Percentiles rank a stretch among this genome's conserved stretches.
phyloP scores from a whole-genome alignment of 2,113 vertebrate genomes.

The Chunga burmeisteri region DNA sequence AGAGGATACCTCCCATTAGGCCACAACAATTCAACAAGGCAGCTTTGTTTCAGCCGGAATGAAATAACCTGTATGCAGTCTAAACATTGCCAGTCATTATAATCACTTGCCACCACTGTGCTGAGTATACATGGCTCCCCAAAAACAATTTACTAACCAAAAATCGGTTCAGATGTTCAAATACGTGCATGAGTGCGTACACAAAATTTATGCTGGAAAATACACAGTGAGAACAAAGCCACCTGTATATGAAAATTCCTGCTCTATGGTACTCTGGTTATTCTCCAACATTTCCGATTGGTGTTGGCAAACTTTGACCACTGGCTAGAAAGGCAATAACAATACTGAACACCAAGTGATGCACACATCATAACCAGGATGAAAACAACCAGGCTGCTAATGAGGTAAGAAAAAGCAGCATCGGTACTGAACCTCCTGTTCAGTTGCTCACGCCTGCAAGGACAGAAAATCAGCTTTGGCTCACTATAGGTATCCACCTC shows the following conservation, averaged over 20 bases:
- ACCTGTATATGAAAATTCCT: neutral
- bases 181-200: neutral
- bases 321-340: neutral
- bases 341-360: neutral
- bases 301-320: neutral
- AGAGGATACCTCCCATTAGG: slow-evolving; percentile 58
- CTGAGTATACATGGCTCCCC: neutral
- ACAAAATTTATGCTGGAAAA: neutral
- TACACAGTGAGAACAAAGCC: neutral
- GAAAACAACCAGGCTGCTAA: neutral
- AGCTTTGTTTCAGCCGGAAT: slow-evolving; percentile 15
- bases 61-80: neutral
- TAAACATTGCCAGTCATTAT: neutral
- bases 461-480: neutral
- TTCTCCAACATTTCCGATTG: neutral
- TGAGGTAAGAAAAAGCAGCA: neutral
- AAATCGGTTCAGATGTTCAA: neutral
- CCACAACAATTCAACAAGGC: slow-evolving; percentile 51
- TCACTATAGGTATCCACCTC: neutral
- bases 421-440: neutral
- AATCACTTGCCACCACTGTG: neutral
- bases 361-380: neutral
- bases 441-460: neutral
- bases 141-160: neutral
- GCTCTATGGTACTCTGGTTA: neutral